Conservation (phyloP, 2,113 vertebrate species). For the Hiodon alosoides region DNA sequence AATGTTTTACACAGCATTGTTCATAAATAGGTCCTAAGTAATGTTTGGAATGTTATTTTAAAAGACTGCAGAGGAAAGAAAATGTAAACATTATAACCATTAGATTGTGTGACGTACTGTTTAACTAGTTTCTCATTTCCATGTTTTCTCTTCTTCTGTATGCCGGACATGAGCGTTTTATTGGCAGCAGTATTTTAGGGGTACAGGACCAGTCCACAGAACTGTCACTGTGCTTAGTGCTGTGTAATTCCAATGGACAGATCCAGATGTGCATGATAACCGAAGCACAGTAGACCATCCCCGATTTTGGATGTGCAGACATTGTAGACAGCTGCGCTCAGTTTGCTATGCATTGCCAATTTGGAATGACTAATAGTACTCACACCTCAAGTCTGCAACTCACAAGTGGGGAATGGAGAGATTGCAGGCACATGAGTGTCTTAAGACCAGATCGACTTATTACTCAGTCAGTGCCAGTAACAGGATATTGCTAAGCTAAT, state of each 20-base stretch:
- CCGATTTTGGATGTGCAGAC: background rate
- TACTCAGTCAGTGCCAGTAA: constrained; percentile 12
- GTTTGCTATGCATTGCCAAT: constrained; percentile 15
- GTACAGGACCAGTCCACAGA: background rate
- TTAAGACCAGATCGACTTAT: constrained; percentile 23
- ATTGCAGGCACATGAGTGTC: constrained; percentile 13
- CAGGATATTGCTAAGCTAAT: constrained; percentile 22
- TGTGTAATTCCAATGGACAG: background rate
- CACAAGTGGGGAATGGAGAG: constrained; percentile 9
- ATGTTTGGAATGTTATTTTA: constrained; percentile 1
- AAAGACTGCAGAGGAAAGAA: background rate
- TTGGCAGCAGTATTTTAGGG: background rate
- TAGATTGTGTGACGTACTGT: background rate
- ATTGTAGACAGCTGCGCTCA: constrained; percentile 14
- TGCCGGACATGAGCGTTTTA: background rate
- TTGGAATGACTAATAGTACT: constrained; percentile 27
- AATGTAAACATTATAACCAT: background rate
- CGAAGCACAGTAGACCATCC: background rate
- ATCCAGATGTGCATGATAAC: background rate
- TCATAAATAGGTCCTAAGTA: background rate
- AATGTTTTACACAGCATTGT: background rate
- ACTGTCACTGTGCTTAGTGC: background rate
- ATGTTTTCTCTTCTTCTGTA: background rate
- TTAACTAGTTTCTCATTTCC: background rate
- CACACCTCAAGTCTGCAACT: constrained; percentile 8